Evolutionary conservation across 2,888 invertebrate genomes (phyloP).

Genomic region (Xylophagus ater): DNA sequence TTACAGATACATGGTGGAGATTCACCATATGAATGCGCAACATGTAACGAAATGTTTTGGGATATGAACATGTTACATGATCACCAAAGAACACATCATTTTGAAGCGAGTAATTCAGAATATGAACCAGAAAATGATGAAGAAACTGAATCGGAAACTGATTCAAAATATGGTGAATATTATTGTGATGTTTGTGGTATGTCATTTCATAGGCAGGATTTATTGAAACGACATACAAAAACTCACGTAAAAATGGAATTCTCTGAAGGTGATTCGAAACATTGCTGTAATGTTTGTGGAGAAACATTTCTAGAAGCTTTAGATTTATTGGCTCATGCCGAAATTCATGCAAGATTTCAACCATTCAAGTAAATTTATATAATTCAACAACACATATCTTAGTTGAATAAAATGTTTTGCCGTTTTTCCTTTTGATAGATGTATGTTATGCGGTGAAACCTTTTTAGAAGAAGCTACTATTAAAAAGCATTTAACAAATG

Average conservation of each 20-base stretch:
- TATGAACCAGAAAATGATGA: conserved; percentile 36
- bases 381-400: neutral
- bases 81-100: conserved; percentile 50
- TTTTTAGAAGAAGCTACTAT: conserved; percentile 51
- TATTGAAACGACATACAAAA: conserved; percentile 58
- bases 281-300: conserved; percentile 70
- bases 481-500: conserved; percentile 49
- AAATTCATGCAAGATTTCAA: conserved; percentile 56
- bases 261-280: conserved; percentile 30
- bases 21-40: conserved; percentile 66
- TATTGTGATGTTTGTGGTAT: conserved; percentile 66
- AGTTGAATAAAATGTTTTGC: neutral
- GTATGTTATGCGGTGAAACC: conserved; percentile 53
- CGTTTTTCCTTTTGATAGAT: no score
- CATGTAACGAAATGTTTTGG: conserved; percentile 77
- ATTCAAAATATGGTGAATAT: conserved; percentile 48
- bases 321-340: conserved; percentile 67
- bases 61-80: conserved; percentile 47
- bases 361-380: conserved; percentile 38
- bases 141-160: conserved; percentile 45
- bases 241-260: conserved; percentile 30
- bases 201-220: conserved; percentile 65
- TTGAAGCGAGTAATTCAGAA: conserved; percentile 39
- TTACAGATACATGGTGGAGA: conserved; percentile 62
- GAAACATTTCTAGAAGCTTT: conserved; percentile 65